A percentile compares a stretch with the other conserved stretches of the same genome.
These are phyloP conservation scores for Epistrophe grossulariae DNA, from an alignment of 2,888 invertebrate genomes.

Conservation along the genomic window DNA sequence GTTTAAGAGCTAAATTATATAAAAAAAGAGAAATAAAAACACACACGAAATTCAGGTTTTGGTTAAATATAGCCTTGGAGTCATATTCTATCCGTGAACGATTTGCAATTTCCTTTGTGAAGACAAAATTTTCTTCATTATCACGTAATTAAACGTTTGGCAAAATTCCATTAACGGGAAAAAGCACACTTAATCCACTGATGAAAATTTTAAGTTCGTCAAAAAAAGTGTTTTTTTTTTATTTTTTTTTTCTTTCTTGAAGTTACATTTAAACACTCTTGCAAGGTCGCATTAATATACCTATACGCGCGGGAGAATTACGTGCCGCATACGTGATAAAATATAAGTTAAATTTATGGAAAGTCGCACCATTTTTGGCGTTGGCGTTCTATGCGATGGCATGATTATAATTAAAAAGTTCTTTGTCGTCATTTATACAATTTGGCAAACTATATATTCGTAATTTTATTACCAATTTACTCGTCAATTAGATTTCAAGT, in stretches of 20 bases:
- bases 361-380: conserved; percentile 5
- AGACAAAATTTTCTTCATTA: conserved; percentile 37
- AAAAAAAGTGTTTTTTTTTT: not conserved
- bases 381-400: not conserved
- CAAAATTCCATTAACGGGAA: conserved; percentile 10
- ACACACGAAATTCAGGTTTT: not conserved
- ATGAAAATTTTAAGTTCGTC: conserved; percentile 36
- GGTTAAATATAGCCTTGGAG: not conserved
- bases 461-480: conserved; percentile 46
- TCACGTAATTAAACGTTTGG: conserved; percentile 46
- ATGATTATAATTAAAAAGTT: conserved; percentile 43
- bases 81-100: conserved; percentile 9
- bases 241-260: not conserved
- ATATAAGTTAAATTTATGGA: not conserved
- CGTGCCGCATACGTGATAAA: conserved; percentile 36
- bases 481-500: conserved; percentile 43
- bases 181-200: conserved; percentile 27
- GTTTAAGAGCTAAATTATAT: not conserved
- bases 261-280: conserved; percentile 1
- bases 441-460: conserved; percentile 31
- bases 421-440: not conserved
- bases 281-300: conserved; percentile 13
- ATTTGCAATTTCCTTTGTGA: not conserved
- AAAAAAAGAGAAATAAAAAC: not conserved
- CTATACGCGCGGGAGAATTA: conserved; percentile 10